These are phyloP conservation scores for Harpagoxenus sublaevis DNA, from an alignment of 2,888 invertebrate genomes.

Conservation along the genomic window DNA sequence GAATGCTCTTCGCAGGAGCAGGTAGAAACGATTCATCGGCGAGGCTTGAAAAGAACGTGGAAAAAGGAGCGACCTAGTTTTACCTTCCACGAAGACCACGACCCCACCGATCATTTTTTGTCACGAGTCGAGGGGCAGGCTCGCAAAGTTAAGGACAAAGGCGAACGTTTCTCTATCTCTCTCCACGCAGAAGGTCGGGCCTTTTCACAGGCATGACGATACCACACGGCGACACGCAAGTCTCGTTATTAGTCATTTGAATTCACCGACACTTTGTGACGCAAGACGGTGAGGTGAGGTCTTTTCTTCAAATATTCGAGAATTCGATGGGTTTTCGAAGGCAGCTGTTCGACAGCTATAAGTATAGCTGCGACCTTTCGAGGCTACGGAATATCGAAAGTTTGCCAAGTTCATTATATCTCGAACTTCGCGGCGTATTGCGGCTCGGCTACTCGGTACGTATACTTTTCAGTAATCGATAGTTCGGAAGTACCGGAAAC, in stretches of 20 bases:
- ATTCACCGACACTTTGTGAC: background rate
- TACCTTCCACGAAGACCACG: slow-evolving; percentile 3
- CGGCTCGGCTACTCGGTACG: slow-evolving; percentile 36
- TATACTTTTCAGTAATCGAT: slow-evolving; percentile 64
- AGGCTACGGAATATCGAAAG: slow-evolving; percentile 49
- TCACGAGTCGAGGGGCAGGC: background rate
- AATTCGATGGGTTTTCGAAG: background rate
- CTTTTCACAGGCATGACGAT: background rate
- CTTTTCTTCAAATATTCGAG: background rate
- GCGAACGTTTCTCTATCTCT: background rate
- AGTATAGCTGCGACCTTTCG: slow-evolving; percentile 42
- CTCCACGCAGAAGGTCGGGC: background rate
- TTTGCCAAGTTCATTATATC: slow-evolving; percentile 55
- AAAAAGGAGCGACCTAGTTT: slow-evolving; percentile 27
- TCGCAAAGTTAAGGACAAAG: slow-evolving; percentile 29
- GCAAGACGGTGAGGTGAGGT: no score
- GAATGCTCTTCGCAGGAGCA: background rate
- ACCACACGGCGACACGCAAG: background rate
- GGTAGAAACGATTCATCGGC: slow-evolving; percentile 2
- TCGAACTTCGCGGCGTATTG: slow-evolving; percentile 54
- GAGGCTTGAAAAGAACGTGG: slow-evolving; percentile 20
- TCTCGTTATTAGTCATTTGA: background rate
- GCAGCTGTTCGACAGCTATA: slow-evolving; percentile 37
- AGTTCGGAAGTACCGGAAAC: slow-evolving; percentile 53
- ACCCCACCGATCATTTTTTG: slow-evolving; percentile 14